phyloP scores from a whole-genome alignment of 1,140 invertebrate genomes.

The Caenorhabditis remanei region DNA sequence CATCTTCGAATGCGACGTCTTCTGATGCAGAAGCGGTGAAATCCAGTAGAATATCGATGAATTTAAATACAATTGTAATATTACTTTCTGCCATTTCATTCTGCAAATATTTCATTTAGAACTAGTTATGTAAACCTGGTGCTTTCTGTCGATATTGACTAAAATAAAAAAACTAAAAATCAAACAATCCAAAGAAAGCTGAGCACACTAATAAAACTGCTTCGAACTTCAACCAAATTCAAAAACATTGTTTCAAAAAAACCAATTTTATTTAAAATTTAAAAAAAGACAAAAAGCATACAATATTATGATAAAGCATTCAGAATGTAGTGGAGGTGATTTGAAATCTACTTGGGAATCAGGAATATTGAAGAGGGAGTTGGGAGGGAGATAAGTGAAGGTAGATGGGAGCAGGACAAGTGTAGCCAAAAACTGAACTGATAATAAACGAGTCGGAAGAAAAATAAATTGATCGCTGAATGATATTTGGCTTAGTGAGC shows the following conservation, averaged over 20 bases:
- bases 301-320: no score
- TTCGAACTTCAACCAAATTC: neutral
- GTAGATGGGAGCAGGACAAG: neutral
- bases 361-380: neutral
- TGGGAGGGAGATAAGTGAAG: neutral
- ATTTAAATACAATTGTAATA: neutral
- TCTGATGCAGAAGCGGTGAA: conserved; percentile 44
- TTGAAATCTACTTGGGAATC: neutral
- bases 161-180: neutral
- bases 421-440: neutral
- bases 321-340: no score
- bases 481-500: conserved; percentile 4
- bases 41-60: conserved; percentile 35
- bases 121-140: neutral
- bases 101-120: conserved; percentile 7
- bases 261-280: no score
- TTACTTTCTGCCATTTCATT: neutral
- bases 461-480: neutral
- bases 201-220: neutral
- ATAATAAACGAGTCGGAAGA: neutral
- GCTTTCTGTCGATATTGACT: conserved; percentile 46
- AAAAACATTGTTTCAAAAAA: no score
- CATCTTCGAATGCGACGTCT: conserved; percentile 1
- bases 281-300: no score
- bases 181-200: no score